Conservation (phyloP, 2,113 vertebrate genomes). For the Piliocolobus tephrosceles region DNA sequence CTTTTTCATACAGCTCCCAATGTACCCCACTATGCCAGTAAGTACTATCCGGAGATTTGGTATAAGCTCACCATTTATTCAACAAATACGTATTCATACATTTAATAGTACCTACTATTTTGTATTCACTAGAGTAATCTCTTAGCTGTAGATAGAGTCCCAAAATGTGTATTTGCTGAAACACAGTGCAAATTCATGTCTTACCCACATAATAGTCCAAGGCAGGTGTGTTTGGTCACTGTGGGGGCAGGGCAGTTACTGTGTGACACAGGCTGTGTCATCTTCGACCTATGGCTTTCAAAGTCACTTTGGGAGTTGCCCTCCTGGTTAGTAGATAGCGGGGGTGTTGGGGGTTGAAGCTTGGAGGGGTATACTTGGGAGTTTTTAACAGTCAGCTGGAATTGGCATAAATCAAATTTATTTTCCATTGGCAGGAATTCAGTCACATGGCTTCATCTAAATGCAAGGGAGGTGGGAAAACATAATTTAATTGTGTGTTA, state of each 20-base stretch:
- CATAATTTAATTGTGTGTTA: neutral
- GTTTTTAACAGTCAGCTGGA: neutral
- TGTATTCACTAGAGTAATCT: neutral
- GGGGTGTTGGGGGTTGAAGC: neutral
- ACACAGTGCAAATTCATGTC: neutral
- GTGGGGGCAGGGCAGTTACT: neutral
- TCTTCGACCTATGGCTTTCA: neutral
- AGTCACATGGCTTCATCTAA: neutral
- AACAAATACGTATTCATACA: neutral
- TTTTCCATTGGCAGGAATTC: neutral
- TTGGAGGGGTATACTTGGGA: neutral
- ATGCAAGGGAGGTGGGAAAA: neutral
- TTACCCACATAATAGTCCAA: neutral
- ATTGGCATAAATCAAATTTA: neutral
- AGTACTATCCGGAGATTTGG: slow-evolving; percentile 75
- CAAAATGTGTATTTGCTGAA: neutral
- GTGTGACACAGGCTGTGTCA: neutral
- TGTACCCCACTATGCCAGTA: slow-evolving; percentile 95
- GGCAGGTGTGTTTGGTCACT: neutral
- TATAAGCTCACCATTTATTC: neutral
- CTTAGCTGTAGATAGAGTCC: neutral
- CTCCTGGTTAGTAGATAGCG: neutral
- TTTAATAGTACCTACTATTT: neutral
- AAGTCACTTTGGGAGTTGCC: neutral
- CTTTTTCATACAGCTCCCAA: slow-evolving; percentile 99